Evolutionary conservation across 1,140 invertebrate species (phyloP).

Genomic region (Orius laevigatus): DNA sequence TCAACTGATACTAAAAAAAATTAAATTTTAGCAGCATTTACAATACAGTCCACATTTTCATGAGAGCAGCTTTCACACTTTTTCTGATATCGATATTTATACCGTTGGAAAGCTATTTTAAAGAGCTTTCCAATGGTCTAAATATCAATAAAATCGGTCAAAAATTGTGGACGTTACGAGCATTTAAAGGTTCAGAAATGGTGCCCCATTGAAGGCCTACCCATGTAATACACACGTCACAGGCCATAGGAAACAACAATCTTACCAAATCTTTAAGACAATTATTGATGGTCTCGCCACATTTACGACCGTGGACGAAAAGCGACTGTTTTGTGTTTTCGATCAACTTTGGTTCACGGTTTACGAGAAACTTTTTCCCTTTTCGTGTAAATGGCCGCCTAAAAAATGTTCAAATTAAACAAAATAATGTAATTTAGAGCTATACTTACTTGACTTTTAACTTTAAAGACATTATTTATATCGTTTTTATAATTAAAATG

Average conservation of each 20-base stretch:
- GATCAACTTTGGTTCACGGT: slow-evolving; percentile 69
- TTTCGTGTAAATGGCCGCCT: slow-evolving; percentile 79
- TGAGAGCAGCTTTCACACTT: too few relatives aligned
- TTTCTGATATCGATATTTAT: too few relatives aligned
- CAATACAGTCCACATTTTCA: too few relatives aligned
- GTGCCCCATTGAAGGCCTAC: slow-evolving; percentile 1
- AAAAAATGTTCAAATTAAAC: slow-evolving; percentile 10
- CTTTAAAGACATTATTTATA: too few relatives aligned
- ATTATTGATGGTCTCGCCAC: slow-evolving; percentile 53
- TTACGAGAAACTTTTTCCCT: slow-evolving; percentile 68
- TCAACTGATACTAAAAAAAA: slow-evolving; percentile 49
- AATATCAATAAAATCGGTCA: too few relatives aligned
- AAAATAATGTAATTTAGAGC: too few relatives aligned
- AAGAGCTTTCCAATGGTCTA: too few relatives aligned
- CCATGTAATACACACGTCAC: slow-evolving; percentile 1
- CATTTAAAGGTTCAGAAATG: slow-evolving; percentile 8
- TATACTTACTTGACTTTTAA: too few relatives aligned
- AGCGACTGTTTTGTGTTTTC: slow-evolving; percentile 76
- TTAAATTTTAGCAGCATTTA: too few relatives aligned
- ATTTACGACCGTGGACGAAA: slow-evolving; percentile 72
- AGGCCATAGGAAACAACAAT: slow-evolving; percentile 14
- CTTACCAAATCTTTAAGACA: slow-evolving; percentile 74
- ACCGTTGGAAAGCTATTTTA: too few relatives aligned
- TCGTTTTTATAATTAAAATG: too few relatives aligned
- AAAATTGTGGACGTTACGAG: too few relatives aligned